These are phyloP conservation scores for Drosophila nigromelanica DNA, from an alignment of 1,140 invertebrate genomes.

Conservation along the genomic window DNA sequence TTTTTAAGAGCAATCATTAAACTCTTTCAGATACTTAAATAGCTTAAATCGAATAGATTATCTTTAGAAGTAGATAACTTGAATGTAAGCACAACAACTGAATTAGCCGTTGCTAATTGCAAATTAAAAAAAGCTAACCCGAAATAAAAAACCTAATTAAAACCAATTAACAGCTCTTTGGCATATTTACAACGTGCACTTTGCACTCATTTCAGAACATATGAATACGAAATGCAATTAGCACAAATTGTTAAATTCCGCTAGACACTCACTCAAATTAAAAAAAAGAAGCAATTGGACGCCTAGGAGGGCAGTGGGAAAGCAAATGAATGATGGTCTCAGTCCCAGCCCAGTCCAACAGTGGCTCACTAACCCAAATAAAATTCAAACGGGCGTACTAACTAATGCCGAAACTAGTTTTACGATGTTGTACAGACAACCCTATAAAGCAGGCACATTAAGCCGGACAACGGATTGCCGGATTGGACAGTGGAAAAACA, in stretches of 20 bases:
- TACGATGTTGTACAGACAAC: conserved; percentile 56
- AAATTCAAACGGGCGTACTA: conserved; percentile 51
- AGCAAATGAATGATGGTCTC: conserved; percentile 26
- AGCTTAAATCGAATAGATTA: neutral
- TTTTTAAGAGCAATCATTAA: neutral
- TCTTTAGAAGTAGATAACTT: neutral
- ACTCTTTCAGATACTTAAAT: neutral
- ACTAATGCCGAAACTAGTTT: conserved; percentile 71
- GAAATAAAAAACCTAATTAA: conserved; percentile 52
- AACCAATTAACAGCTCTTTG: conserved; percentile 62
- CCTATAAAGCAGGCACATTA: conserved; percentile 66
- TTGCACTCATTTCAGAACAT: conserved; percentile 62
- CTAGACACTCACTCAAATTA: conserved; percentile 31
- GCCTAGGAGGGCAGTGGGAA: neutral
- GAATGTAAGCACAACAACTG: neutral
- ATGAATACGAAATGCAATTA: conserved; percentile 57
- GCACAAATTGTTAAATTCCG: conserved; percentile 53
- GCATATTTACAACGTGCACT: conserved; percentile 54
- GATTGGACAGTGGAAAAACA: conserved; percentile 27
- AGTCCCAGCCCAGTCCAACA: conserved; percentile 12
- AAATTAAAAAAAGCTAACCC: conserved; percentile 34
- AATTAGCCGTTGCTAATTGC: conserved; percentile 21
- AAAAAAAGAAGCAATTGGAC: neutral
- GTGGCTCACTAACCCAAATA: conserved; percentile 74
- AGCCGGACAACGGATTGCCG: conserved; percentile 5